These are phyloP conservation scores for Steinernema hermaphroditum DNA, from an alignment of 2,888 invertebrate species.

Conservation along the genomic window DNA sequence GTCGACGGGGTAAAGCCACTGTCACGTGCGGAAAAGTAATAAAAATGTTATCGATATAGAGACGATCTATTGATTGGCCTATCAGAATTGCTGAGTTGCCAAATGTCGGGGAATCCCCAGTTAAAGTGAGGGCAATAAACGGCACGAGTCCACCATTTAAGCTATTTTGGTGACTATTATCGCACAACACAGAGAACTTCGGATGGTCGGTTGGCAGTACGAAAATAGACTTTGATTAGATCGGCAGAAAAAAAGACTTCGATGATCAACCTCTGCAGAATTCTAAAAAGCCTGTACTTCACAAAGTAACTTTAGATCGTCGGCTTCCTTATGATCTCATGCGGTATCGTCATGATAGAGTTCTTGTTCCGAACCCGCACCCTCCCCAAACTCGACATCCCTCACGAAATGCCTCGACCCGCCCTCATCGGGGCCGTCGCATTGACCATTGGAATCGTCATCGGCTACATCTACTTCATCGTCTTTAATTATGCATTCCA, in stretches of 20 bases:
- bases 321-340: constrained; percentile 56
- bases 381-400: constrained; percentile 59
- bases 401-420: constrained; percentile 61
- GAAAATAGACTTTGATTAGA: too few species aligned
- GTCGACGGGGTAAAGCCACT: background rate
- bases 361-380: constrained; percentile 52
- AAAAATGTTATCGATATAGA: constrained; percentile 9
- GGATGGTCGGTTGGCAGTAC: too few species aligned
- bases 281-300: too few species aligned
- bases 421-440: constrained; percentile 59
- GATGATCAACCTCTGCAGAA: too few species aligned
- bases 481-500: constrained; percentile 56
- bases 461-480: constrained; percentile 64
- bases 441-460: constrained; percentile 61
- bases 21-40: constrained; percentile 2
- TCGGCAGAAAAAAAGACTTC: too few species aligned
- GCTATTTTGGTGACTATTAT: too few species aligned
- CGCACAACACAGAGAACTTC: too few species aligned
- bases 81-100: background rate
- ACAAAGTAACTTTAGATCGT: constrained; percentile 61
- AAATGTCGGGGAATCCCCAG: too few species aligned
- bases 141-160: too few species aligned
- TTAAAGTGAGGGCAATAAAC: too few species aligned
- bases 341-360: constrained; percentile 56
- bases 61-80: constrained; percentile 6